phyloP scores from a whole-genome alignment of 2,113 vertebrate genomes.

The Sorex araneus region DNA sequence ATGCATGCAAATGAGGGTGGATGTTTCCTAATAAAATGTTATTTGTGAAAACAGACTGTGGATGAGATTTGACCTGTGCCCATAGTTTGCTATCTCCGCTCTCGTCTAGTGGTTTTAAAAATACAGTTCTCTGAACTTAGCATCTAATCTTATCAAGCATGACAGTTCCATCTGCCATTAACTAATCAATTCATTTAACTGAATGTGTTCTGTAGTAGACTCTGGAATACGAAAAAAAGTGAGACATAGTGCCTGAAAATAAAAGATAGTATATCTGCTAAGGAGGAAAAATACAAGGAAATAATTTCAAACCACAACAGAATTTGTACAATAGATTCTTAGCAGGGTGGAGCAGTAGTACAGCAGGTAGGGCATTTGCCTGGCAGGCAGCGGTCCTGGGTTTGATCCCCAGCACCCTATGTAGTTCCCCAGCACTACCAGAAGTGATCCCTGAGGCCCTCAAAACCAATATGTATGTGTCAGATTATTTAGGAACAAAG shows the following conservation, averaged over 20 bases:
- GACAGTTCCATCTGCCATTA: not conserved
- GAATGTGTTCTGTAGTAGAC: not conserved
- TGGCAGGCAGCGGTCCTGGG: not conserved
- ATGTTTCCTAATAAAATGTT: slow-evolving; percentile 17
- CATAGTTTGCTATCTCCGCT: not conserved
- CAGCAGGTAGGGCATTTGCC: not conserved
- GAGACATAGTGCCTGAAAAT: not conserved
- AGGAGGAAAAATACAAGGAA: not conserved
- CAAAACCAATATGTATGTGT: too few species aligned
- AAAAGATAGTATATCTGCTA: not conserved
- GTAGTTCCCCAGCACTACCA: too few species aligned
- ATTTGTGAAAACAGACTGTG: not conserved
- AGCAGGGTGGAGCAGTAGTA: too few species aligned
- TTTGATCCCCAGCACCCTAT: too few species aligned
- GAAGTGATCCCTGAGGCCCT: too few species aligned
- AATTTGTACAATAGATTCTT: not conserved
- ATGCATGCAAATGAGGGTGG: not conserved
- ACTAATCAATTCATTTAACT: slow-evolving; percentile 37
- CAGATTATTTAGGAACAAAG: too few species aligned
- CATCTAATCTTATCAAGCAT: not conserved
- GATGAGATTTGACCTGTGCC: not conserved
- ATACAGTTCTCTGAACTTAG: not conserved
- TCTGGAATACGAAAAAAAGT: not conserved
- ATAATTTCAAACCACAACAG: slow-evolving; percentile 9
- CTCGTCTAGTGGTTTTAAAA: not conserved